These are phyloP conservation scores for Drosophila mayaguana DNA, from an alignment of 2,888 invertebrate genomes.

Conservation along the genomic window DNA sequence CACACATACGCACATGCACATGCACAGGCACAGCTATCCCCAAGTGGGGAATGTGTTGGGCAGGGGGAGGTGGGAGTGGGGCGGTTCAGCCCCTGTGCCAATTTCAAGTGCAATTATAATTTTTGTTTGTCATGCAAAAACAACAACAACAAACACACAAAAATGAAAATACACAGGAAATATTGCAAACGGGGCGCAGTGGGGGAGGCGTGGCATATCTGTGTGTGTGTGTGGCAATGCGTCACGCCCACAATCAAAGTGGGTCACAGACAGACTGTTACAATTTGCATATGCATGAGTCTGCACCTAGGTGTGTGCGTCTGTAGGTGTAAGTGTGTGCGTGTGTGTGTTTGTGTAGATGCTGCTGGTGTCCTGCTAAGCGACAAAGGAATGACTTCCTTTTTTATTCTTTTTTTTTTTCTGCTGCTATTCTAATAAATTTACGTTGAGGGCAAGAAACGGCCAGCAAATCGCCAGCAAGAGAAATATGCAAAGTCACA, in stretches of 20 bases:
- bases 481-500: constrained; percentile 74
- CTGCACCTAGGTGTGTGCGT: constrained; percentile 16
- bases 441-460: constrained; percentile 43
- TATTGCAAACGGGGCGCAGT: constrained; percentile 9
- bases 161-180: constrained; percentile 56
- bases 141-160: constrained; percentile 52
- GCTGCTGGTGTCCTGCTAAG: constrained; percentile 38
- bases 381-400: constrained; percentile 53
- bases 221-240: constrained; percentile 23
- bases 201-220: not conserved
- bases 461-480: constrained; percentile 48
- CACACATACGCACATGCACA: too few relatives aligned
- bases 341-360: constrained; percentile 39
- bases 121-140: constrained; percentile 78
- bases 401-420: constrained; percentile 39
- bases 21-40: not conserved
- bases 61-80: too few relatives aligned
- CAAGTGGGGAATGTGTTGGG: too few relatives aligned
- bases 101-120: constrained; percentile 79
- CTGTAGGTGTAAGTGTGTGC: constrained; percentile 21
- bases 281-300: constrained; percentile 76
- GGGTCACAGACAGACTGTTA: constrained; percentile 55
- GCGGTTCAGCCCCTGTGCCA: constrained; percentile 45
- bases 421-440: constrained; percentile 70
- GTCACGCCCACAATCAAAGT: constrained; percentile 72